A percentile compares a stretch with the other conserved stretches of the same genome.
Evolutionary conservation across 2,113 vertebrate species (phyloP).

Genomic region (Montifringilla adamsi): DNA sequence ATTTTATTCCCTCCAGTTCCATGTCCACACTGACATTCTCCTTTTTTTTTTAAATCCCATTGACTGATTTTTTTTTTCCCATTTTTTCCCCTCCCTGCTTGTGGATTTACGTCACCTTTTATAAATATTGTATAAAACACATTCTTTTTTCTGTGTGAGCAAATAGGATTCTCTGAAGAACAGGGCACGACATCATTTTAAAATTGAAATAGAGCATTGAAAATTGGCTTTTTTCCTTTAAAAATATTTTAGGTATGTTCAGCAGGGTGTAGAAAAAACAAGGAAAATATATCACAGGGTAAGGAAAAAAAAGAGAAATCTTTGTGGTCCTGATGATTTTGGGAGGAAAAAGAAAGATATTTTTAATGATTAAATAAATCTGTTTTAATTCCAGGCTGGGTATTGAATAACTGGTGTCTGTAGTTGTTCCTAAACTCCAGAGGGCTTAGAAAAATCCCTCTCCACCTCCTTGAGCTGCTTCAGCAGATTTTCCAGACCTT

Average conservation of each 20-base stretch:
- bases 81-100: neutral
- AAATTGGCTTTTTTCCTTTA: neutral
- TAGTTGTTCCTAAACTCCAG: neutral
- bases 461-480: neutral
- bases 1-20: neutral
- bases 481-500: neutral
- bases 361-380: neutral
- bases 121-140: neutral
- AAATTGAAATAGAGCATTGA: neutral
- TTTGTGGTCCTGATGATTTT: neutral
- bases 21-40: neutral
- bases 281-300: neutral
- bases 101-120: neutral
- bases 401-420: neutral
- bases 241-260: neutral
- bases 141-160: neutral
- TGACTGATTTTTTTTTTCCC: neutral
- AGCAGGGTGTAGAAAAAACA: neutral
- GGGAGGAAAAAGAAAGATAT: neutral
- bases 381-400: neutral
- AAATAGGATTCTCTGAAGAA: neutral
- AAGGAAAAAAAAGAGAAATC: neutral
- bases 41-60: neutral
- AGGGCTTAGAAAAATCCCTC: neutral
- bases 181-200: rapidly evolving